Evolutionary conservation across 2,113 vertebrate genomes (phyloP).

Genomic region (Myotis davidii): DNA sequence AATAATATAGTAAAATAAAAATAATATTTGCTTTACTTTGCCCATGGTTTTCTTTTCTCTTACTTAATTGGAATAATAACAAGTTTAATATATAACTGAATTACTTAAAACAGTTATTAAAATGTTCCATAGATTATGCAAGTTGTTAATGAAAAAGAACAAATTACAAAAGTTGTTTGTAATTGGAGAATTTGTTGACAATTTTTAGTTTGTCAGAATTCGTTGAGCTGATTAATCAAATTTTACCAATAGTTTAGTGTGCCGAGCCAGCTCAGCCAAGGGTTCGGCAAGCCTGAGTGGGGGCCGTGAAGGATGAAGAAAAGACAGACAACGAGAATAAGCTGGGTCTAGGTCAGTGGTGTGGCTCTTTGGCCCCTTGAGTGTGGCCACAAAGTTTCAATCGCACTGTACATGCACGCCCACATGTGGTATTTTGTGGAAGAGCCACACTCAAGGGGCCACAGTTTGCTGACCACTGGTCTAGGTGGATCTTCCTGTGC

Average conservation of each 20-base stretch:
- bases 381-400: too few relatives aligned
- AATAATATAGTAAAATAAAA: slow-evolving; percentile 33
- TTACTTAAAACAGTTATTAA: slow-evolving; percentile 34
- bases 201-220: slow-evolving; percentile 36
- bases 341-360: too few relatives aligned
- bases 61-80: not conserved
- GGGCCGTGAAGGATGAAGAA: too few relatives aligned
- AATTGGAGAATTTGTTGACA: slow-evolving; percentile 21
- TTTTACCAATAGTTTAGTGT: slow-evolving; percentile 4
- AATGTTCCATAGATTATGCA: not conserved
- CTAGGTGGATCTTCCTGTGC: too few relatives aligned
- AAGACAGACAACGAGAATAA: too few relatives aligned
- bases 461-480: too few relatives aligned
- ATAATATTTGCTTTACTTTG: not conserved
- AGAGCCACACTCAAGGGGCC: too few relatives aligned
- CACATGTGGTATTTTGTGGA: too few relatives aligned
- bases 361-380: too few relatives aligned
- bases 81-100: not conserved
- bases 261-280: too few relatives aligned
- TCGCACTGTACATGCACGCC: too few relatives aligned
- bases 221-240: not conserved
- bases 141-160: slow-evolving; percentile 41
- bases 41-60: slow-evolving; percentile 29
- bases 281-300: too few relatives aligned
- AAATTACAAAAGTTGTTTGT: slow-evolving; percentile 27